Evolutionary conservation across 2,888 invertebrate genomes (phyloP), one percentile per base, ranked within the genome.

Genomic region (Cantharis rufa): DNA sequence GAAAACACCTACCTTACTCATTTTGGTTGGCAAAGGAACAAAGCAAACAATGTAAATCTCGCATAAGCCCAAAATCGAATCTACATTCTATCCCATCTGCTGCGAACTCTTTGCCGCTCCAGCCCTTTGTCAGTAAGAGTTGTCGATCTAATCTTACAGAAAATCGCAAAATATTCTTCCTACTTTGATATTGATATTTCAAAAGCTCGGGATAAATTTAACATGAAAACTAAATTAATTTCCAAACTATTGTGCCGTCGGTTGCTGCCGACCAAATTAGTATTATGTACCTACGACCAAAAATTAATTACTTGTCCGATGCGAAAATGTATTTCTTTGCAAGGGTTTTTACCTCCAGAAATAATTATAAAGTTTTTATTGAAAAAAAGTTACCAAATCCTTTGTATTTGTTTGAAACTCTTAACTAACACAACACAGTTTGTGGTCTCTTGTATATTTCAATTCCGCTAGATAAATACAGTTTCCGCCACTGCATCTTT

Each of bases 31-130:
- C 70, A 74, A 78, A 74, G 82, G 81, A 82, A 81, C 82, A 84
- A 85, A 84, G 84, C 84, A 85, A 85, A 84, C 85, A 84, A 83
- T 82, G 83, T 84, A 85, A 85, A 85, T 85, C 85, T 85, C 83
- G 80, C 81, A 80, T 84, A 85, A 85, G 83, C 84, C 82, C 80
- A 82, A 84, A 85, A 85, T 84, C 84, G 85, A 85, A 85, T 84
- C 82, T 83, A 83, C 80, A 76, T 82, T 83, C 81, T 81, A 84
- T 84, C 83, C 82, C 80, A 79, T 82, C 83, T 78, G 75, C 27
- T 72, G 72, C 72, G 70, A 71, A 71, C 82, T 82, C 82, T 81
- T 82, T 81, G 81, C 72, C 78, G 15, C 61, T 48, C 64, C 48
- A 18, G 64, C 74, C 71, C 66, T 73, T 69, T 48, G 71, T 66